Evolutionary conservation across 2,113 vertebrate species (phyloP).

Genomic region (Gopherus flavomarginatus): DNA sequence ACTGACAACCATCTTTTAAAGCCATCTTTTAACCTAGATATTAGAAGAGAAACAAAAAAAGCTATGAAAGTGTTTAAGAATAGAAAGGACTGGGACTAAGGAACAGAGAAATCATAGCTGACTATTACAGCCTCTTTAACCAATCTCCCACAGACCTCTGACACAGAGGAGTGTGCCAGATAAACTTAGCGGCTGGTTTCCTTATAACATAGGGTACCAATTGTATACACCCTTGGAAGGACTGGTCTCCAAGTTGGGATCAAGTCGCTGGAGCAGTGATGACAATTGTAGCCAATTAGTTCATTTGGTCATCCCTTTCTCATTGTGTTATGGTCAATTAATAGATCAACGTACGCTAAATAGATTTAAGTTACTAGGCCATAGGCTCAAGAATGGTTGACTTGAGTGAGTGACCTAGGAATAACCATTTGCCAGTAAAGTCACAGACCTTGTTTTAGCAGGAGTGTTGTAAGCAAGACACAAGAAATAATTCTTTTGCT

Average conservation of each 20-base stretch:
- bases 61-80: not conserved
- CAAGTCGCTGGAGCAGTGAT: not conserved
- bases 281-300: not conserved
- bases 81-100: not conserved
- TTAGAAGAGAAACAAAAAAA: not conserved
- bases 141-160: not conserved
- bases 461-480: no score
- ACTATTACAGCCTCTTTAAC: not conserved
- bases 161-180: not conserved
- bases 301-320: not conserved
- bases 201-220: not conserved
- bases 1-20: not conserved
- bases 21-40: not conserved
- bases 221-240: not conserved
- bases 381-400: not conserved
- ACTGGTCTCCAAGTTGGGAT: not conserved
- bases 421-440: not conserved
- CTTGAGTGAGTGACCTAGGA: not conserved
- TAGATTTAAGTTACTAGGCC: not conserved
- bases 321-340: not conserved
- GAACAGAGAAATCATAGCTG: not conserved
- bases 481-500: no score
- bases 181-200: not conserved
- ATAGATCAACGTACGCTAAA: not conserved
- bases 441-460: not conserved